These are phyloP conservation scores for Oceanites oceanicus DNA, from an alignment of 2,113 vertebrate species.

Conservation along the genomic window DNA sequence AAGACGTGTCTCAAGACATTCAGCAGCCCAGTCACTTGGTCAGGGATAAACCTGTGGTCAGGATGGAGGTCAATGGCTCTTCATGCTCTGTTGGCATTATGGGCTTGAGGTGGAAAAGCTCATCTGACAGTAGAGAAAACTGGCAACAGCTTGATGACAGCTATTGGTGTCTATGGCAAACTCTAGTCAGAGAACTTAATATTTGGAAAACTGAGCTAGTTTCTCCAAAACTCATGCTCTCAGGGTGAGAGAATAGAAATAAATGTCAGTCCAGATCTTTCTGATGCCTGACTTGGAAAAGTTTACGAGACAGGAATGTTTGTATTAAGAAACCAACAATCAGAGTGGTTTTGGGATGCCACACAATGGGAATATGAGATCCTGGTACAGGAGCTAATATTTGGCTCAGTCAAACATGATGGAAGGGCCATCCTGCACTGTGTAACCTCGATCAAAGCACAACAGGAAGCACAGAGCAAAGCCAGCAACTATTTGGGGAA, in stretches of 20 bases:
- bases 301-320: neutral
- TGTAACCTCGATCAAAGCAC: neutral
- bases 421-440: neutral
- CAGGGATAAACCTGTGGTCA: neutral
- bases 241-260: neutral
- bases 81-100: neutral
- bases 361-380: rapidly evolving
- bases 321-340: neutral
- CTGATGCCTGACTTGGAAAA: neutral
- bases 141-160: neutral
- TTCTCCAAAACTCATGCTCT: neutral
- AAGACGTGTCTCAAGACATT: neutral
- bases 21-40: neutral
- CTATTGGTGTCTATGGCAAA: neutral
- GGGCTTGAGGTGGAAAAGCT: neutral
- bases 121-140: neutral
- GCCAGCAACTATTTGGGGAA: neutral
- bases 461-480: neutral
- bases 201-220: neutral
- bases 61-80: neutral
- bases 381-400: neutral
- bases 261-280: neutral
- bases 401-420: neutral
- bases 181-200: neutral
- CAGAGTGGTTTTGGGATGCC: neutral